Evolutionary conservation across 2,797 vertebrate genomes (phyloP).

Genomic region (Poeciliopsis presidionis): DNA sequence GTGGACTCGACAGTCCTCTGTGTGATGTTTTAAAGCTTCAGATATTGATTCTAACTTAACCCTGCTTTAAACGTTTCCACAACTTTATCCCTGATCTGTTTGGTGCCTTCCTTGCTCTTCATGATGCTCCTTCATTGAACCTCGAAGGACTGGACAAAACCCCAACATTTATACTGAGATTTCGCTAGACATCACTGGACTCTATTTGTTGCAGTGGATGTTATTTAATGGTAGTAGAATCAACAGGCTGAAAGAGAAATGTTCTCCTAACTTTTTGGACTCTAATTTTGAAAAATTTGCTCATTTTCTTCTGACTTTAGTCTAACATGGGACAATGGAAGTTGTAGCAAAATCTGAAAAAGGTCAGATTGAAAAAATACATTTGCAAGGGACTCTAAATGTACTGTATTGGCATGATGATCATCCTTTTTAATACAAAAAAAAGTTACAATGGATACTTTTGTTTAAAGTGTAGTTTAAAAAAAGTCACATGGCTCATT

Average conservation of each 20-base stretch:
- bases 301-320: no score
- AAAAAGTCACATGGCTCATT: constrained; percentile 10
- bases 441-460: constrained; percentile 18
- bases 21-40: not conserved
- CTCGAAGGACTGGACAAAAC: not conserved
- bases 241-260: not conserved
- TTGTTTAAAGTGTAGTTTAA: constrained; percentile 10
- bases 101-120: not conserved
- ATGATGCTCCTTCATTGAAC: not conserved
- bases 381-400: constrained; percentile 9
- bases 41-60: not conserved
- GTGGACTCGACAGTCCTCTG: not conserved
- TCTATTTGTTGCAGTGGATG: not conserved
- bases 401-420: constrained; percentile 7
- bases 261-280: not conserved
- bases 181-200: not conserved
- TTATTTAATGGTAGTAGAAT: not conserved
- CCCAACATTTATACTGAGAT: not conserved
- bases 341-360: not conserved
- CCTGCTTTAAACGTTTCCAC: not conserved
- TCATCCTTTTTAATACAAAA: constrained; percentile 13
- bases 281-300: not conserved
- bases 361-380: not conserved
- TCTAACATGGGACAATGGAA: no score
- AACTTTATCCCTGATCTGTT: not conserved